phyloP scores from a whole-genome alignment of 2,113 vertebrate genomes.

The Amphiprion percula region DNA sequence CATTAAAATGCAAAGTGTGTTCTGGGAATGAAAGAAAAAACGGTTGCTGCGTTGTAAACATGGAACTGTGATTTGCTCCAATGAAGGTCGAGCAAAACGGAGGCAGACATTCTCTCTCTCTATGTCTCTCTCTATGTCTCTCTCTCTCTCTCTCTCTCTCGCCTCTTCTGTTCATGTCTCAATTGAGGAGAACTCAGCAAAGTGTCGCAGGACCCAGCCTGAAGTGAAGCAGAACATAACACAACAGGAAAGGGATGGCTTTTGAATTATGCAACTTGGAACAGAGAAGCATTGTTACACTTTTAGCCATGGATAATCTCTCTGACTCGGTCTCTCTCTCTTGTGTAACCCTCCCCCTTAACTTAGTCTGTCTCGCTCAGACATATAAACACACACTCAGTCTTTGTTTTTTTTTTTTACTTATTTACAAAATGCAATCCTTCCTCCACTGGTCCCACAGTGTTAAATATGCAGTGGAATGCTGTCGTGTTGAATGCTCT shows the following conservation, averaged over 20 bases:
- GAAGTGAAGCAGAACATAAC: conserved; percentile 57
- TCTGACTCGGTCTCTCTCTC: conserved; percentile 11
- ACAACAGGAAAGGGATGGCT: conserved; percentile 42
- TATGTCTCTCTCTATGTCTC: neutral
- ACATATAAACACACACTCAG: conserved; percentile 4
- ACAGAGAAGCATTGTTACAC: conserved; percentile 72
- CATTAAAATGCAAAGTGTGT: conserved; percentile 83
- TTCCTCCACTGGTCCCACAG: conserved; percentile 24
- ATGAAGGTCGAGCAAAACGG: conserved; percentile 52
- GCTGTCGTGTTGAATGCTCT: conserved; percentile 63
- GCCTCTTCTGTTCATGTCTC: conserved; percentile 49
- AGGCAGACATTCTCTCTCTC: conserved; percentile 7
- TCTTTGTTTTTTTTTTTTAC: conserved; percentile 55
- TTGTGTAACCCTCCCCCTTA: conserved; percentile 3
- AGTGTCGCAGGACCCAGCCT: conserved; percentile 59
- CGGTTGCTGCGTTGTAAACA: conserved; percentile 64
- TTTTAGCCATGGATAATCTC: conserved; percentile 64
- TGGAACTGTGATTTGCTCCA: conserved; percentile 75
- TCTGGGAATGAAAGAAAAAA: conserved; percentile 61
- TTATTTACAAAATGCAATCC: conserved; percentile 71
- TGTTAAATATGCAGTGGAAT: conserved; percentile 81
- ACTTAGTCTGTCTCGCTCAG: neutral
- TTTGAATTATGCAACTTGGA: conserved; percentile 79
- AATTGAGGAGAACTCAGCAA: conserved; percentile 26
- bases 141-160: conserved; percentile 3